Base-by-base conservation (phyloP, 2,888 invertebrate genomes). In the Tridacna crocea region DNA sequence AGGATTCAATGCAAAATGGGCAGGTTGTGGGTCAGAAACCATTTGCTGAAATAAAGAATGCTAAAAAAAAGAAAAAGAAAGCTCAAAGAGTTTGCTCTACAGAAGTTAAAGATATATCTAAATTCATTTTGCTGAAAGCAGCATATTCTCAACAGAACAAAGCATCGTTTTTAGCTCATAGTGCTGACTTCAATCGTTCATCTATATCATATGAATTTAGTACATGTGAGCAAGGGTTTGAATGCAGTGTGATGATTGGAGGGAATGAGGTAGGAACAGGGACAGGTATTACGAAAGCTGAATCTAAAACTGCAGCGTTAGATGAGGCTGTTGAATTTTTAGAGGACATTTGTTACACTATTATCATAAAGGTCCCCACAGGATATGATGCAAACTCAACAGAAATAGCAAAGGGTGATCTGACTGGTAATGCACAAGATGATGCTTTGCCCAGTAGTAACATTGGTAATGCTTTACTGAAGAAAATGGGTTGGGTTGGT, bases 401-500 rank as follows among this genome's bases (percentile, higher is more conserved):
- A 51, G 89, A 87, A 48, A 58, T 92, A 60, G 86, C 90, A 19
- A 89, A 91, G 75, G 91, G 91, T 13, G 89, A 91, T 26, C 79
- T 92, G 51, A 76, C 92, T 55, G 90, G 90, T 47, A 91, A 92
- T 60, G 88, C 91, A 17, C 85, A 82, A 79, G 77, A 79, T 46
- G 75, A 88, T 22, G 79, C 82, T 11, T 89, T 92, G 36, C 83
- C 92, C 0, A 94, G 95, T 3, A 94, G 95, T 80, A 96, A 95
- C 88, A 93, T 96, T 68, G 96, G 96, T 15, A 95, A 94, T 72
- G 95, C 95, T 88, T 90, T 97, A 94, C 96, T 97, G 95, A 94
- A 95, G 58, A 94, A 95, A 78, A 97, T 97, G 96, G 97, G 97
- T 0, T 97, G 97, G 97, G 94, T 95, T 8, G 97, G 97, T 1